phyloP scores from a whole-genome alignment of 1,140 invertebrate species.

The Rhyzopertha dominica region DNA sequence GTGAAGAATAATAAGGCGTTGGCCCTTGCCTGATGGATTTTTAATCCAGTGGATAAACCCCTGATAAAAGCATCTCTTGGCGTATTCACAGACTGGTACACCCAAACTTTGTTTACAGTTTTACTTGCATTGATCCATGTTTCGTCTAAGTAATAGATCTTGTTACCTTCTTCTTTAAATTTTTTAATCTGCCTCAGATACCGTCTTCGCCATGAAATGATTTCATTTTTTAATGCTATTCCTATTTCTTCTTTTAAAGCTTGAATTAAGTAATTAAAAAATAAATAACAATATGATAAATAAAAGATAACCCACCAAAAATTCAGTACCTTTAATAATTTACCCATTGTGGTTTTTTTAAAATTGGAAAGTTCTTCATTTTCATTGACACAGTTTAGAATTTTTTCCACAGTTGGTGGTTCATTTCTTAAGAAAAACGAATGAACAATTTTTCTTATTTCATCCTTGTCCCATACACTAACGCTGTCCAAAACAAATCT shows the following conservation, averaged over 20 bases:
- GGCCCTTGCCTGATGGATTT: constrained; percentile 24
- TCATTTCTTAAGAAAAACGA: constrained; percentile 12
- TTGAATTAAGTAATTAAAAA: too few relatives aligned
- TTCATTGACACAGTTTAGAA: constrained; percentile 4
- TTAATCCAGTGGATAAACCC: constrained; percentile 19
- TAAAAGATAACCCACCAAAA: constrained; percentile 15
- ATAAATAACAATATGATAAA: too few relatives aligned
- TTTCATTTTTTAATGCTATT: constrained; percentile 17
- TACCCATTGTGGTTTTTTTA: too few relatives aligned
- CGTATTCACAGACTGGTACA: constrained; percentile 19
- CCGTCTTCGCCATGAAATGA: constrained; percentile 13
- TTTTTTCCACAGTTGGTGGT: constrained; percentile 11
- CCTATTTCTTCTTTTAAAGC: constrained; percentile 7
- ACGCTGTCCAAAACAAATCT: too few relatives aligned
- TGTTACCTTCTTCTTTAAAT: constrained; percentile 13
- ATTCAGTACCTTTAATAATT: constrained; percentile 11
- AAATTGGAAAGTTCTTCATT: constrained; percentile 1
- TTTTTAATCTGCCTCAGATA: constrained; percentile 20
- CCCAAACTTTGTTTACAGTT: constrained; percentile 23
- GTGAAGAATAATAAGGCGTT: constrained; percentile 20
- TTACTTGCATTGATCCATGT: constrained; percentile 25
- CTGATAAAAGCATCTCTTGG: constrained; percentile 17
- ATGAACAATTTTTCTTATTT: constrained; percentile 9
- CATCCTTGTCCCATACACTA: too few relatives aligned
- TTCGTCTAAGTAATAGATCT: constrained; percentile 23